Conservation (phyloP, 2,888 invertebrate species). For the Coenonympha glycerion region DNA sequence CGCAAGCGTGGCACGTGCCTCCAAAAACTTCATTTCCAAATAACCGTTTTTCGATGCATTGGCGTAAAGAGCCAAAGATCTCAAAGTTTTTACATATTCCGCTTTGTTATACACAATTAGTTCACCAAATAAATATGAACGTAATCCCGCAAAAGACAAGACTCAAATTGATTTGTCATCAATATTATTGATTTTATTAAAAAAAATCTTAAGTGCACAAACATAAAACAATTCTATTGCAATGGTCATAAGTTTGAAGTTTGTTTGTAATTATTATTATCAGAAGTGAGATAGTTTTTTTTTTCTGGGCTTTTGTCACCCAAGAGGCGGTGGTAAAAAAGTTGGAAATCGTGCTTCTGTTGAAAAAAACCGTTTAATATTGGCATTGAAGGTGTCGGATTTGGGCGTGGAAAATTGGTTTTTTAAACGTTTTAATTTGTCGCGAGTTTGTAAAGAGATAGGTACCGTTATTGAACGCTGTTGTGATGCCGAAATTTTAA, state of each 20-base stretch:
- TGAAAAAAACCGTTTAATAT: slow-evolving; percentile 63
- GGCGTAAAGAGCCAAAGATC: slow-evolving; percentile 55
- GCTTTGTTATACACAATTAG: slow-evolving; percentile 5
- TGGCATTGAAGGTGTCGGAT: slow-evolving; percentile 64
- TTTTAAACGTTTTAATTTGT: slow-evolving; percentile 45
- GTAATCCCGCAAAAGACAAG: slow-evolving; percentile 33
- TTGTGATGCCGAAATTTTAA: too few relatives aligned
- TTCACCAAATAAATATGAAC: slow-evolving; percentile 35
- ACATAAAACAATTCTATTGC: too few relatives aligned
- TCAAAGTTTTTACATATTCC: slow-evolving; percentile 54
- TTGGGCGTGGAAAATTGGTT: slow-evolving; percentile 58
- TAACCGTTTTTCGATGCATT: slow-evolving; percentile 50
- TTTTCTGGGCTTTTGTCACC: slow-evolving; percentile 59
- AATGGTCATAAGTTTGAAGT: too few relatives aligned
- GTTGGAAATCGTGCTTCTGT: slow-evolving; percentile 65
- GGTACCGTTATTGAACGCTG: slow-evolving; percentile 10
- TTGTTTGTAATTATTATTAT: too few relatives aligned
- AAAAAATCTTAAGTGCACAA: background rate
- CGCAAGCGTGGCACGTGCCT: slow-evolving; percentile 54
- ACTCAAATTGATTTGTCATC: slow-evolving; percentile 19
- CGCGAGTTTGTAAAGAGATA: slow-evolving; percentile 32
- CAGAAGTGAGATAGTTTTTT: slow-evolving; percentile 43
- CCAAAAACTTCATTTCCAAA: slow-evolving; percentile 50
- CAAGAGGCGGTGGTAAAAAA: slow-evolving; percentile 59
- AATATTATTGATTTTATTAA: background rate